phyloP scores from a whole-genome alignment of 2,113 vertebrate genomes.

The Poecile atricapillus region DNA sequence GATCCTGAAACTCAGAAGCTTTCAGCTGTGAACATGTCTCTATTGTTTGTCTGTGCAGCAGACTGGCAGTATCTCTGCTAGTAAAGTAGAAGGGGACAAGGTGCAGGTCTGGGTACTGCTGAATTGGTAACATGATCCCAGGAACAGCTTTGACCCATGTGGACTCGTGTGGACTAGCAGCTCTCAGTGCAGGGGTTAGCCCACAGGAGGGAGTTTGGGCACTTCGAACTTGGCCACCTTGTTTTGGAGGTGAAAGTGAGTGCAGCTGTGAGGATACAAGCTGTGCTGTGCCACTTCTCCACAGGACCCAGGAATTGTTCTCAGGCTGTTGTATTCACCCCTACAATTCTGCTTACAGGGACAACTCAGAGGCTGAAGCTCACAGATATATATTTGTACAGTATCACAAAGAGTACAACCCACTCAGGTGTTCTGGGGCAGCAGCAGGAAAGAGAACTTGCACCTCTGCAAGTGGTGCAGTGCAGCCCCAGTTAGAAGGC shows the following conservation, averaged over 20 bases:
- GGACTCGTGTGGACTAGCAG: accelerated
- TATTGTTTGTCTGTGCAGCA: not conserved
- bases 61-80: not conserved
- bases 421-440: not conserved
- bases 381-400: not conserved
- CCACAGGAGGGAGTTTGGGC: not conserved
- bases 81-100: not conserved
- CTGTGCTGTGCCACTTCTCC: not conserved
- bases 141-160: not conserved
- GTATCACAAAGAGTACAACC: not conserved
- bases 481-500: not conserved
- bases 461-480: not conserved
- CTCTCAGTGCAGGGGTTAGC: not conserved
- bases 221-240: not conserved
- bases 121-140: not conserved
- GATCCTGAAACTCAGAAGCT: not conserved
- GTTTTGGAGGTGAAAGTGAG: not conserved
- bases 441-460: not conserved
- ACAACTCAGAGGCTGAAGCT: not conserved
- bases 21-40: not conserved
- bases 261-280: not conserved
- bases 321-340: not conserved
- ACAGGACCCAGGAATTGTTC: not conserved
- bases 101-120: not conserved
- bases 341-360: not conserved